phyloP scores from a whole-genome alignment of 2,797 vertebrate genomes.

The Lagodon rhomboides region DNA sequence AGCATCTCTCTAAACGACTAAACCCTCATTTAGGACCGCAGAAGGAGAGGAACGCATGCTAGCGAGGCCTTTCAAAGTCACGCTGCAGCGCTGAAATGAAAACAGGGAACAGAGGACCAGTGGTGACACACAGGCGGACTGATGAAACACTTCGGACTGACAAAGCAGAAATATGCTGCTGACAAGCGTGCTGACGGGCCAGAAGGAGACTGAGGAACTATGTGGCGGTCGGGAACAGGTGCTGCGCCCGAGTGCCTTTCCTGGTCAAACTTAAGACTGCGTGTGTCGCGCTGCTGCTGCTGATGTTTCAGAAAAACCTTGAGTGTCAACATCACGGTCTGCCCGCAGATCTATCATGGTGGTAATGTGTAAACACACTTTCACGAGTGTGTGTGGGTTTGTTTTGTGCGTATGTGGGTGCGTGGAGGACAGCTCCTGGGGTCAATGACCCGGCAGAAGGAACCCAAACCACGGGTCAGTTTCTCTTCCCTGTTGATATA shows the following conservation, averaged over 20 bases:
- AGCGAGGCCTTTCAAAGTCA: constrained; percentile 2
- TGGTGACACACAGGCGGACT: constrained; percentile 25
- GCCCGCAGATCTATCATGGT: constrained; percentile 64
- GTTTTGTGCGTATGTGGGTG: constrained; percentile 26
- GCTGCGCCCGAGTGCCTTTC: constrained; percentile 2
- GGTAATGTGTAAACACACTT: constrained; percentile 49
- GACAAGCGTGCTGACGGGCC: constrained; percentile 53
- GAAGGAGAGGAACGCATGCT: not conserved
- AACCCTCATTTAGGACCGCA: constrained; percentile 37
- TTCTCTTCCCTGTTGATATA: constrained; percentile 46
- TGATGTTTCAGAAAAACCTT: constrained; percentile 16
- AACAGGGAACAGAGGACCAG: constrained; percentile 19
- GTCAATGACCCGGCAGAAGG: constrained; percentile 45
- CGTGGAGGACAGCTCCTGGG: constrained; percentile 31
- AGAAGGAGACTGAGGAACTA: constrained; percentile 63
- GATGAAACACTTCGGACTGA: constrained; percentile 52
- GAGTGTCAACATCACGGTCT: constrained; percentile 53
- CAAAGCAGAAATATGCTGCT: constrained; percentile 74
- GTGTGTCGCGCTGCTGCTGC: not conserved
- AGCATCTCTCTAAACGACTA: constrained; percentile 28
- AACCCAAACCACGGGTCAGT: constrained; percentile 46
- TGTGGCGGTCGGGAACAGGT: constrained; percentile 26
- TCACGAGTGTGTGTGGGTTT: constrained; percentile 3
- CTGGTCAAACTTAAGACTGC: constrained; percentile 28
- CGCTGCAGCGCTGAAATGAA: constrained; percentile 21